Evolutionary conservation across 2,888 invertebrate species (phyloP).

Genomic region (Phytoseiulus persimilis): DNA sequence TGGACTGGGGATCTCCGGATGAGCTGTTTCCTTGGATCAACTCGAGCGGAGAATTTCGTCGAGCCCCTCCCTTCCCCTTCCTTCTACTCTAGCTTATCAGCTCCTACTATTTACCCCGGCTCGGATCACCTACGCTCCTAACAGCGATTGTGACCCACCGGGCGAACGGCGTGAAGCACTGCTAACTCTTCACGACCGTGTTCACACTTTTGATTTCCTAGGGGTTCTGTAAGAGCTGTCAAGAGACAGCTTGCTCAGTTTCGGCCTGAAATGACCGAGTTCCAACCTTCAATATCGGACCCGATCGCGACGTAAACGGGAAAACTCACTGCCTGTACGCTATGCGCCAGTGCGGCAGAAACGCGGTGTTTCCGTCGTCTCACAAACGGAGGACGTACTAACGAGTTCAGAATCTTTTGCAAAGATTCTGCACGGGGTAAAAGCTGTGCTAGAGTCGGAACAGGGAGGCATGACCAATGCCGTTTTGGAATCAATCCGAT

Average conservation of each 20-base stretch:
- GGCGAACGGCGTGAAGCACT: neutral
- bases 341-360: no score
- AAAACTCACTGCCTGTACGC: no score
- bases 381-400: no score
- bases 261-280: neutral
- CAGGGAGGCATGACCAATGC: neutral
- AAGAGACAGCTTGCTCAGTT: neutral
- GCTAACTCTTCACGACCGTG: neutral
- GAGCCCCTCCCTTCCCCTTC: neutral
- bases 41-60: neutral
- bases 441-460: neutral
- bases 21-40: neutral
- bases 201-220: neutral
- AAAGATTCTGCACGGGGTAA: neutral
- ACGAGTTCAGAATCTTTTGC: no score
- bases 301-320: neutral
- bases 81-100: neutral
- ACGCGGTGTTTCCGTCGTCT: no score
- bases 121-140: neutral
- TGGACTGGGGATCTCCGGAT: neutral
- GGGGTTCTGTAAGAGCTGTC: neutral
- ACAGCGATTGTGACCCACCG: neutral
- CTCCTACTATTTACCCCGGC: neutral
- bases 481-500: neutral
- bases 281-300: neutral